Base-by-base conservation (phyloP, 64 coral and sea anemone genomes). In the Actinia equina region DNA sequence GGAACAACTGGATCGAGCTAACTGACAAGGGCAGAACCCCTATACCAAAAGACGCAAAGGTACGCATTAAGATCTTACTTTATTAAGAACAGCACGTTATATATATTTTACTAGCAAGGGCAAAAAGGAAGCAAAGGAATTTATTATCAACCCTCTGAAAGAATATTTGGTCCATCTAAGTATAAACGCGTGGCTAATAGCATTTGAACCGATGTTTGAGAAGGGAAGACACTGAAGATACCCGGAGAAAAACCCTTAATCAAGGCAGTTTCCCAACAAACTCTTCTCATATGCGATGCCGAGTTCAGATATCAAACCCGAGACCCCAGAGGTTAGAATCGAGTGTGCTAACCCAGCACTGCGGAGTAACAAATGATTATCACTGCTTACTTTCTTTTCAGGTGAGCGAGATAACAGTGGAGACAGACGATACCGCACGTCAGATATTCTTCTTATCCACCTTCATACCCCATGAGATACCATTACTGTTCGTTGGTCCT, bases 381-480 rank as follows among this genome's bases (percentile, higher is more conserved):
- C 1, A 19, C 4, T 81, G 19, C 30, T 81, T 52, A 11, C 30
- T 0, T 81, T 13, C 3, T 81, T 22, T 44, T 6, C 86, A 99
- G 97, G 97, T 90, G 64, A 99, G 97, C 65, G 97, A 99, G 86
- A 55, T 99, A 81, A 99, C 92, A 27, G 95, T 99, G 64, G 93
- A 94, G 81, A 99, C 97, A 18, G 97, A 95, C 43, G 97, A 95
- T 7, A 99, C 97, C 45, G 97, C 97, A 7, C 88, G 97, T 22
- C 97, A 99, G 77, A 93, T 90, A 49, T 99, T 95, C 87, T 99
- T 99, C 88, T 49, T 99, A 22, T 88, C 95, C 46, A 90, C 91
- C 25, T 99, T 95, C 65, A 82, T 99, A 46, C 70, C 86, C 74
- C 97, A 99, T 54, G 87, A 90, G 80, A 91, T 91, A 7, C 97